Conservation (phyloP, 2,113 vertebrate species). For the Macrotis lagotis region DNA sequence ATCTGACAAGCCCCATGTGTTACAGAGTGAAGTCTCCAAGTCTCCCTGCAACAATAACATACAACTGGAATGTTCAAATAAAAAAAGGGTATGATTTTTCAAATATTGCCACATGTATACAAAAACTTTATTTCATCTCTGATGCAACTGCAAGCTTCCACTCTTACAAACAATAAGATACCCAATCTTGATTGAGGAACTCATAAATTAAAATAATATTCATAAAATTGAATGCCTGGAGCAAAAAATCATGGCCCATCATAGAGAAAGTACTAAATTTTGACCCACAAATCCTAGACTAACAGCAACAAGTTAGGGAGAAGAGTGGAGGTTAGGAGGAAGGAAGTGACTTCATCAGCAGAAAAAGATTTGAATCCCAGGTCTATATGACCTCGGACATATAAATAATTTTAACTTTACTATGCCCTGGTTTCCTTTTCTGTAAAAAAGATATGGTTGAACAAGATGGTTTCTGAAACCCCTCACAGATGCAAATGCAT, state of each 20-base stretch:
- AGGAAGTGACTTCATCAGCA: not conserved
- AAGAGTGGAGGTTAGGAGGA: too few relatives aligned
- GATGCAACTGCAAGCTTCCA: not conserved
- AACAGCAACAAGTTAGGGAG: not conserved
- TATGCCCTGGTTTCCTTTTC: not conserved
- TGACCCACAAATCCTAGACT: not conserved
- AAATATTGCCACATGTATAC: not conserved
- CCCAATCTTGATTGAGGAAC: not conserved
- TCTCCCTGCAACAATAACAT: not conserved
- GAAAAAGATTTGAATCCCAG: not conserved
- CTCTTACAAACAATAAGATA: not conserved
- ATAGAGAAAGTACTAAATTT: not conserved
- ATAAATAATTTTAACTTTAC: not conserved
- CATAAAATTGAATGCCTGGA: not conserved
- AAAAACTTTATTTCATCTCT: not conserved
- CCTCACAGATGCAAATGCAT: not conserved
- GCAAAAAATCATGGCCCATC: not conserved
- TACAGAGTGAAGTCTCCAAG: not conserved
- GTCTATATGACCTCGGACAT: not conserved
- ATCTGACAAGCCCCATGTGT: not conserved
- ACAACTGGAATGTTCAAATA: not conserved
- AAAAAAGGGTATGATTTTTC: not conserved
- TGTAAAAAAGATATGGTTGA: not conserved
- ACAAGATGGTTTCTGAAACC: not conserved
- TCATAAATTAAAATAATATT: not conserved